Evolutionary conservation across 2,113 vertebrate species (phyloP).

Genomic region (Rattus norvegicus): DNA sequence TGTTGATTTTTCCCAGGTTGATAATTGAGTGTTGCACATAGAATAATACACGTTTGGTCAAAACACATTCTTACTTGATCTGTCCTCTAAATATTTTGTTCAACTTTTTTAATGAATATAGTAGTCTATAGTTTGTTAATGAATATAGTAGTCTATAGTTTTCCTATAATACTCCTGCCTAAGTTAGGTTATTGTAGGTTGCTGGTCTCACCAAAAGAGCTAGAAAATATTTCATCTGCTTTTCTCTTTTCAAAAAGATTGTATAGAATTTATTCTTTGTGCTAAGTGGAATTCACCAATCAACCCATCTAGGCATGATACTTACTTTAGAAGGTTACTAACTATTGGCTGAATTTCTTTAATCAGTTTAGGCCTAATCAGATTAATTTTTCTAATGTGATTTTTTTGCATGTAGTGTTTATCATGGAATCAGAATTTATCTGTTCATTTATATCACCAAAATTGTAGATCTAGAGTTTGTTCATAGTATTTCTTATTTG

Average conservation of each 20-base stretch:
- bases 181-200: neutral
- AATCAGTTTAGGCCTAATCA: neutral
- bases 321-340: neutral
- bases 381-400: neutral
- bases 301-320: neutral
- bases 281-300: neutral
- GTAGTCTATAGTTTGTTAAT: neutral
- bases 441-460: neutral
- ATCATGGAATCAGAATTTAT: neutral
- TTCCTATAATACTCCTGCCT: neutral
- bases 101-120: neutral
- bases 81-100: neutral
- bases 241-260: neutral
- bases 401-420: neutral
- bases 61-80: neutral
- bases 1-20: neutral
- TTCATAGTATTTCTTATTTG: neutral
- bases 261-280: neutral
- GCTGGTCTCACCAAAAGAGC: neutral
- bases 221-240: neutral
- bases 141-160: neutral
- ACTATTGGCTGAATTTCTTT: neutral
- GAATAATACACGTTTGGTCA: neutral
- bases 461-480: neutral
- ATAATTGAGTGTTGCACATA: neutral